Evolutionary conservation across 2,113 vertebrate species (phyloP), one percentile per base, ranked within the genome.

Genomic region (Entosphenus tridentatus): DNA sequence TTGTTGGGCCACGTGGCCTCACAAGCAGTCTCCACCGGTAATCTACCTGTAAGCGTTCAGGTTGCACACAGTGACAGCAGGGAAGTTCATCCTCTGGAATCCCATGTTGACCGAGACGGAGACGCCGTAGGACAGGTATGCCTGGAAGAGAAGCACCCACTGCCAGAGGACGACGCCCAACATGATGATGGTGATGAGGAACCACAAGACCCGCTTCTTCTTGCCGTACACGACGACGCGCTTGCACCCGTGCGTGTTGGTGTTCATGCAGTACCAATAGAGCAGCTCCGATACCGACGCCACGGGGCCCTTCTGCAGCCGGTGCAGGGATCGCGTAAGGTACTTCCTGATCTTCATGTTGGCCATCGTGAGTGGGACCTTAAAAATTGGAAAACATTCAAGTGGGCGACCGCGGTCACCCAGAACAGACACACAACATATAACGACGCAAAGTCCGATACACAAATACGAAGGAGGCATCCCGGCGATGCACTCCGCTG

Each of bases 181-280:
- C 1, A 86, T 83, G 68, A 84, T 79, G 76, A 86, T 5, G 0
- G 84, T 86, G 39, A 86, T 67, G 69, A 84, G 69, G 69, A 84
- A 81, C 84, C 84, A 86, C 70, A 81, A 58, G 0, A 80, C 65
- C 72, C 85, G 81, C 79, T 86, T 86, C 77, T 86, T 86, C 0
- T 83, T 83, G 9, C 84, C 84, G 72, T 85, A 83, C 1, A 79
- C 75, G 77, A 86, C 80, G 74, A 85, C 82, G 72, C 84, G 83
- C 73, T 83, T 84, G 10, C 83, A 83, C 62, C 84, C 84, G 0
- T 86, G 84, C 1, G 84, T 86, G 77, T 85, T 86, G 75, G 84
- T 86, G 76, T 85, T 86, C 74, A 80, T 77, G 0, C 84, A 86
- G 76, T 84, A 86, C 84, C 84, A 86, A 70, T 85, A 78, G 71